These are phyloP conservation scores for Clarias batrachus DNA, from an alignment of 2,113 vertebrate species.

Conservation along the genomic window DNA sequence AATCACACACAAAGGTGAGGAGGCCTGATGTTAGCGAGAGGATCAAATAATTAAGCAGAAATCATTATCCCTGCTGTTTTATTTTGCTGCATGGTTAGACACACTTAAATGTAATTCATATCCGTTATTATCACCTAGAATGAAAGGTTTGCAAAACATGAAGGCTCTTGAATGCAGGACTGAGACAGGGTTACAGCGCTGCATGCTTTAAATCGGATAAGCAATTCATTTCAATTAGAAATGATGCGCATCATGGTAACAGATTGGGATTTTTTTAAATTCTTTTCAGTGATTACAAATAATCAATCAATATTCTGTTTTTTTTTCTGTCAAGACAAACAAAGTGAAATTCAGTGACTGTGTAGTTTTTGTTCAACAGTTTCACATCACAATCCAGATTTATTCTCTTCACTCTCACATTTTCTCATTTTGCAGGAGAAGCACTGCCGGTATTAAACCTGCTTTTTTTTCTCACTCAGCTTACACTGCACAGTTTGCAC, in stretches of 20 bases:
- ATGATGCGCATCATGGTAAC: background rate
- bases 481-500: background rate
- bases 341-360: background rate
- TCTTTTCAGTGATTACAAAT: background rate
- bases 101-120: background rate
- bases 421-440: background rate
- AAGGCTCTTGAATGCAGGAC: background rate
- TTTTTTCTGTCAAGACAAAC: background rate
- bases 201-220: background rate
- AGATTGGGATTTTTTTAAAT: too few species aligned
- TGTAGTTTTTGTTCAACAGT: background rate
- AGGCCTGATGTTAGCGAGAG: slow-evolving; percentile 11
- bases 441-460: background rate
- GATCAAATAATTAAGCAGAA: slow-evolving; percentile 9
- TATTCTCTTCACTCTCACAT: background rate
- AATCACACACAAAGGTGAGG: slow-evolving; percentile 6
- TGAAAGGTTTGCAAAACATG: too few species aligned
- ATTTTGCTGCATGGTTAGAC: background rate
- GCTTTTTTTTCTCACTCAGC: background rate
- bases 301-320: background rate
- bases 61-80: slow-evolving; percentile 6
- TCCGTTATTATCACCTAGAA: slow-evolving; percentile 1
- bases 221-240: background rate
- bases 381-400: background rate
- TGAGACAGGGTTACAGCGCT: background rate